Percentiles rank a stretch among this genome's conserved stretches.
Evolutionary conservation across 2,113 vertebrate genomes (phyloP).

Genomic region (Catharus fuscescens): DNA sequence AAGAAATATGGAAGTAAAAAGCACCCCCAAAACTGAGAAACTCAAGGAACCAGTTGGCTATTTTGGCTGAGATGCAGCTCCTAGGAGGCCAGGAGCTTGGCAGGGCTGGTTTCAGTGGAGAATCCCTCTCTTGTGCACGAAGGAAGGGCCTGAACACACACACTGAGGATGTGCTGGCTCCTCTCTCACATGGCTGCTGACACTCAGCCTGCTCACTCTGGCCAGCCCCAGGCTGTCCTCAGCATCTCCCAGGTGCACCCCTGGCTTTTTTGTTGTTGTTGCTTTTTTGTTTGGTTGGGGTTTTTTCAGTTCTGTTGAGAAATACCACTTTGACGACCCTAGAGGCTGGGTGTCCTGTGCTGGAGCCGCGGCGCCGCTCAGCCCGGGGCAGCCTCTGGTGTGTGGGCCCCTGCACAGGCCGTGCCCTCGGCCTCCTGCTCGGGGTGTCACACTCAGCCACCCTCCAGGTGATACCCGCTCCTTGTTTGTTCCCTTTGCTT

Average conservation of each 20-base stretch:
- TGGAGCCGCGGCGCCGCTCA: rapidly evolving
- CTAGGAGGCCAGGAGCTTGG: background rate
- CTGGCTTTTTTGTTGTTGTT: no score
- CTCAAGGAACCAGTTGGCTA: background rate
- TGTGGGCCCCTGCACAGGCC: background rate
- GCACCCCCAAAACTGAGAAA: background rate
- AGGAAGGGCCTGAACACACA: rapidly evolving
- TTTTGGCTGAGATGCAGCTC: background rate
- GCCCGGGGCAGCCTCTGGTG: rapidly evolving
- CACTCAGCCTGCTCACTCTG: background rate
- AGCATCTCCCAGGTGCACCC: background rate
- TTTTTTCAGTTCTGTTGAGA: background rate
- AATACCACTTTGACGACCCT: background rate
- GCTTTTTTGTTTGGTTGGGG: no score
- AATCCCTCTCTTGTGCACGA: background rate
- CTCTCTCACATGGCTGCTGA: background rate
- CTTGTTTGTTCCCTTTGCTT: background rate
- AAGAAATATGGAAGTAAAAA: background rate
- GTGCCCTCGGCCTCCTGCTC: rapidly evolving
- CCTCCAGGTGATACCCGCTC: background rate
- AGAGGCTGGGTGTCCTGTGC: background rate
- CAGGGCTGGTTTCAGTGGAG: background rate
- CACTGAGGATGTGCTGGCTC: rapidly evolving
- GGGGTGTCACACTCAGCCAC: background rate
- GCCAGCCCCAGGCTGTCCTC: rapidly evolving